phyloP scores from a whole-genome alignment of 2,113 vertebrate genomes.

The Pachycephala philippinensis region DNA sequence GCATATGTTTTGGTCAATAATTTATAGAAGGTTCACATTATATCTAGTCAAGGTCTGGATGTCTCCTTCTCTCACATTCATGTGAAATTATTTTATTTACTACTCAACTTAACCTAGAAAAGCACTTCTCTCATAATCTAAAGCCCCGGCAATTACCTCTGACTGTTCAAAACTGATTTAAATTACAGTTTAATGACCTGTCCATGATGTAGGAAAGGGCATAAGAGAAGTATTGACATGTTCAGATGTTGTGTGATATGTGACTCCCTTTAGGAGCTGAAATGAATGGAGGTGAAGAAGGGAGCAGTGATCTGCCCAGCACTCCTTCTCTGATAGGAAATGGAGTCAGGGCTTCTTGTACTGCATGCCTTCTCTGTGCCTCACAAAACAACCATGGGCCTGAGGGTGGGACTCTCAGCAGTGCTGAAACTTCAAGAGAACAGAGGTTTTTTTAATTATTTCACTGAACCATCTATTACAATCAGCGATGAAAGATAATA shows the following conservation, averaged over 20 bases:
- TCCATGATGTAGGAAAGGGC: background rate
- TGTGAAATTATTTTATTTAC: background rate
- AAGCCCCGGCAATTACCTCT: background rate
- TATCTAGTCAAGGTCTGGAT: background rate
- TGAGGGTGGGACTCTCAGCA: background rate
- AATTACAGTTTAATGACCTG: background rate
- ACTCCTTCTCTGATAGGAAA: background rate
- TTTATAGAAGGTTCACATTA: background rate
- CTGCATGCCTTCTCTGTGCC: background rate
- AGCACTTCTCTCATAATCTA: background rate
- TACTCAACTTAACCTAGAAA: background rate
- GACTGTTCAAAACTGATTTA: background rate
- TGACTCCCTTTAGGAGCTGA: background rate
- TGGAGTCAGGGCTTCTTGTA: background rate
- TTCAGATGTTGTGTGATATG: background rate
- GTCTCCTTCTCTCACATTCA: background rate
- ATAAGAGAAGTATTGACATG: background rate
- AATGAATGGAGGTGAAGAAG: background rate
- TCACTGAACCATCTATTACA: background rate
- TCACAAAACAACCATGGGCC: background rate
- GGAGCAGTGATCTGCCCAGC: background rate
- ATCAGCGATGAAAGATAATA: background rate
- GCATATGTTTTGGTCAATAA: background rate
- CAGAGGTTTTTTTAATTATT: background rate
- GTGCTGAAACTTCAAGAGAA: background rate